Evolutionary conservation across 2,888 invertebrate genomes (phyloP).

Genomic region (Cremastinae sp.): DNA sequence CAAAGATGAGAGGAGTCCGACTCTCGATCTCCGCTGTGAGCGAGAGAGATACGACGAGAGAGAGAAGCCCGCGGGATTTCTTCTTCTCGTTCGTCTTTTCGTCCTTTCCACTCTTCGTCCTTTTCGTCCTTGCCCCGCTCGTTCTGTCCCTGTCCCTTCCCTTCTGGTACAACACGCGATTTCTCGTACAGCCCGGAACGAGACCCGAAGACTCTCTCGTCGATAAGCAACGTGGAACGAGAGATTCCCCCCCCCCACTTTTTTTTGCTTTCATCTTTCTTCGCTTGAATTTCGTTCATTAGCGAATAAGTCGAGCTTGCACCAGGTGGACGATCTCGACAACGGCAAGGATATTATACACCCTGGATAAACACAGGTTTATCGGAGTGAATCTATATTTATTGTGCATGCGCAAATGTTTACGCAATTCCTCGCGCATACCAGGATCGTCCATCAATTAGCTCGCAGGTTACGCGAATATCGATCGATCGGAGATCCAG

Average conservation of each 20-base stretch:
- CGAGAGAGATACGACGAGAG: conserved; percentile 34
- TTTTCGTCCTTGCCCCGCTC: conserved; percentile 49
- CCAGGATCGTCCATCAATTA: conserved; percentile 56
- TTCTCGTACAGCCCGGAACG: conserved; percentile 59
- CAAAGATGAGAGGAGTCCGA: conserved; percentile 66
- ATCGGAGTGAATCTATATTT: neutral
- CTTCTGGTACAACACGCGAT: conserved; percentile 40
- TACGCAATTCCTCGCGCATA: conserved; percentile 5
- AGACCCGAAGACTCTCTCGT: conserved; percentile 68
- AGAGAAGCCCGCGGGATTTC: conserved; percentile 52
- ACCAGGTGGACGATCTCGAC: conserved; percentile 71
- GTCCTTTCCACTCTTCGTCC: conserved; percentile 42
- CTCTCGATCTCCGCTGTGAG: conserved; percentile 51
- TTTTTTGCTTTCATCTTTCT: conserved; percentile 60
- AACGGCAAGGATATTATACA: conserved; percentile 5
- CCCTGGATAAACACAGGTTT: conserved; percentile 1
- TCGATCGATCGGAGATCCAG: conserved; percentile 57
- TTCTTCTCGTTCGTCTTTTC: conserved; percentile 37
- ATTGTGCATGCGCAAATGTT: no score
- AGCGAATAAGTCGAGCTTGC: conserved; percentile 64
- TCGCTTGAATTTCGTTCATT: conserved; percentile 76
- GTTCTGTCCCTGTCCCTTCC: conserved; percentile 18
- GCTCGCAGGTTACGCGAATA: conserved; percentile 52
- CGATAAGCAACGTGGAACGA: conserved; percentile 73
- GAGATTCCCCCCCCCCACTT: conserved; percentile 16